These are phyloP conservation scores for Pomacea canaliculata DNA, from an alignment of 2,888 invertebrate species.

Conservation along the genomic window DNA sequence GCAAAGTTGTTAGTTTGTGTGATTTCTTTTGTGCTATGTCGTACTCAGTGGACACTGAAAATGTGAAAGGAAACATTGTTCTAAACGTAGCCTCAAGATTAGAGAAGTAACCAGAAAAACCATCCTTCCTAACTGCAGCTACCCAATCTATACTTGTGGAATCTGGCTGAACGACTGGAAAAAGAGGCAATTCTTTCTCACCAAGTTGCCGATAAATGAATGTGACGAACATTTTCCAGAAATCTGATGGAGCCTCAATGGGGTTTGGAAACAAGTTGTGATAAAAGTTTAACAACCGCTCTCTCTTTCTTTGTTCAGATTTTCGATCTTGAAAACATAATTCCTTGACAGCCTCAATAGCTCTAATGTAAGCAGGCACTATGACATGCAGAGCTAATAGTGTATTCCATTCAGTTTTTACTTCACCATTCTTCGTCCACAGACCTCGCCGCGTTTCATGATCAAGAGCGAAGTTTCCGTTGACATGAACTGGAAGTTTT, in stretches of 20 bases:
- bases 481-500: conserved; percentile 17
- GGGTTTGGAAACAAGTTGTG: conserved; percentile 5
- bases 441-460: conserved; percentile 18
- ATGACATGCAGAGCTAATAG: conserved; percentile 9
- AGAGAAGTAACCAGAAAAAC: conserved; percentile 3
- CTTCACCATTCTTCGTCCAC: conserved; percentile 1
- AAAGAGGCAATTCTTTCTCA: background rate
- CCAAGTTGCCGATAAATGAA: conserved; percentile 6
- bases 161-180: conserved; percentile 6
- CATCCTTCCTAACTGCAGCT: background rate
- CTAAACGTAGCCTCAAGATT: background rate
- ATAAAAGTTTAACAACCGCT: background rate
- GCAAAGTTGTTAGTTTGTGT: too few species aligned
- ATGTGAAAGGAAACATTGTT: too few species aligned
- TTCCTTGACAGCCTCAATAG: background rate
- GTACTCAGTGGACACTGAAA: too few species aligned
- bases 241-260: background rate
- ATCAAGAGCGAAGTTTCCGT: conserved; percentile 23
- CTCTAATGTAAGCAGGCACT: conserved; percentile 14
- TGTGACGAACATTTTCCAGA: conserved; percentile 4
- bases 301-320: too few species aligned
- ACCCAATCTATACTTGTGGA: background rate
- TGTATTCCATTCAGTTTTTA: conserved; percentile 12
- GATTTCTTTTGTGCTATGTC: too few species aligned
- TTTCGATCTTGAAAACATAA: background rate